Evolutionary conservation across 2,113 vertebrate species (phyloP).

Genomic region (Rana temporaria): DNA sequence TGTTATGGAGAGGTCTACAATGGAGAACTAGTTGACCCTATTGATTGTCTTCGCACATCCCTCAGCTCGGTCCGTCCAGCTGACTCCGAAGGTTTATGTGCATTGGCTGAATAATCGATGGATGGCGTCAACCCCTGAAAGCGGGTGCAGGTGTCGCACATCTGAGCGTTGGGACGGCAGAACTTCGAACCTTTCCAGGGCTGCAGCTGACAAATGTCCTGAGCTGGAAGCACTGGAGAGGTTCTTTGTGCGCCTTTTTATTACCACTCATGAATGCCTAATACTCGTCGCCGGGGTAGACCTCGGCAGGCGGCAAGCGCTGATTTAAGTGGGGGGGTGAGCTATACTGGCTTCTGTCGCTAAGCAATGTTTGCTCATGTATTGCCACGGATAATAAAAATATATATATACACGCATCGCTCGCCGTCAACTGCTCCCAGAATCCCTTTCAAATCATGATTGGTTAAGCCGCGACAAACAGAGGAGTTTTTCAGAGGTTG

Average conservation of each 20-base stretch:
- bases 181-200: not conserved
- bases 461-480: slow-evolving; percentile 14
- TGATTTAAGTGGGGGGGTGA: slow-evolving; percentile 7
- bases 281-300: slow-evolving; percentile 43
- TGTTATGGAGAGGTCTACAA: no score
- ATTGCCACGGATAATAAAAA: slow-evolving; percentile 42
- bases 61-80: slow-evolving; percentile 7
- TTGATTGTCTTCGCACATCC: not conserved
- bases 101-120: slow-evolving; percentile 38
- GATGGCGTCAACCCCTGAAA: slow-evolving; percentile 47
- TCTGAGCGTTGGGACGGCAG: not conserved
- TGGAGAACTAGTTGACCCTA: no score
- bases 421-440: slow-evolving; percentile 10
- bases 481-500: not conserved
- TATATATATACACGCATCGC: not conserved
- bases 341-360: not conserved
- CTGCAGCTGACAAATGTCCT: slow-evolving; percentile 14
- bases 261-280: slow-evolving; percentile 6
- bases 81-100: not conserved
- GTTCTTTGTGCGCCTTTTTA: not conserved
- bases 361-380: slow-evolving; percentile 10
- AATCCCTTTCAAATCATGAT: slow-evolving; percentile 7
- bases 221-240: not conserved
- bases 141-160: not conserved
- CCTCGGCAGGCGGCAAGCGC: not conserved